Evolutionary conservation across 2,797 vertebrate genomes (phyloP), one percentile per base, ranked within the genome.

Genomic region (Eurystomus glaucurus): DNA sequence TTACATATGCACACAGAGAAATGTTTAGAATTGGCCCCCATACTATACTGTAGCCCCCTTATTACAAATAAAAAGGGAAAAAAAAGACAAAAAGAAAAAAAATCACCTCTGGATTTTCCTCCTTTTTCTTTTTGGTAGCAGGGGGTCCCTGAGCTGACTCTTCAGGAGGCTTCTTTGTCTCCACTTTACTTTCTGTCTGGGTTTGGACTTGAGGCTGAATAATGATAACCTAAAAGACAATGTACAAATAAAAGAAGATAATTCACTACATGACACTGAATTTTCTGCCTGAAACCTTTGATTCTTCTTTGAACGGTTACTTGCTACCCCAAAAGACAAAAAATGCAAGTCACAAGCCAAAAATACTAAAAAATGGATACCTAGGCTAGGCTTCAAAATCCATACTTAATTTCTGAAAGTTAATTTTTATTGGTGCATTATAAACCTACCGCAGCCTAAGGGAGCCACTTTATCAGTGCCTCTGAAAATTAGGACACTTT

Each of bases 161-260:
- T 97, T 98, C 98, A 31, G 98, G 89, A 80, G 98, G 97, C 57
- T 98, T 98, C 96, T 98, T 98, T 22, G 97, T 96, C 96, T 98
- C 98, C 11, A 97, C 97, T 85, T 98, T 98, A 96, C 82, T 97
- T 90, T 98, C 98, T 7, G 98, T 98, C 88, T 99, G 98, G 8
- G 97, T 98, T 96, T 99, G 99, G 84, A 98, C 98, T 98, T 99
- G 99, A 33, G 99, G 99, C 96, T 99, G 99, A 97, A 99, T 99
- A 88, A 99, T 99, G 91, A 99, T 99, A 97, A 99, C 99, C 99
- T 99, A 97, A 17, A 91, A 95, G 70, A 80, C n/a, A 96, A 85
- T 6, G 43, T 76, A 93, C 21, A 94, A 87, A 89, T 50, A 75
- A 89, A 89, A 79, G n/a, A 92, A 74, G 20, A 93, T 2, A 62